Evolutionary conservation across 2,113 vertebrate species (phyloP).

Genomic region (Murina feae): DNA sequence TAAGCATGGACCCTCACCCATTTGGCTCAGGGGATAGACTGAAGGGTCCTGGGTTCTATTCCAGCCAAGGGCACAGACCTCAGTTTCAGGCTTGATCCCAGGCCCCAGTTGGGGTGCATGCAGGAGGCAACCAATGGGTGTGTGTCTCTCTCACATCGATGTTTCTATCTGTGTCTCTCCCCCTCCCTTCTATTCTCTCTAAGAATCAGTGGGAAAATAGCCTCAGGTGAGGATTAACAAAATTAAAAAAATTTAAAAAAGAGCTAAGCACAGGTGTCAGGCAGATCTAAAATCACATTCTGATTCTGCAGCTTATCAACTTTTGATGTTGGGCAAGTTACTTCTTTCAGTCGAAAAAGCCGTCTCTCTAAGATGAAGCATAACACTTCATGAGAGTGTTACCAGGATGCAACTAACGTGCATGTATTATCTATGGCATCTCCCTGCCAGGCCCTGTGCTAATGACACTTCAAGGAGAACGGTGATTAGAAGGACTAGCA

Average conservation of each 20-base stretch:
- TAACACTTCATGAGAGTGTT: background rate
- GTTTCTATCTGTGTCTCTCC: too few relatives aligned
- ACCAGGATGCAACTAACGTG: background rate
- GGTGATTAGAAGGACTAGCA: background rate
- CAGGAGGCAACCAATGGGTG: too few relatives aligned
- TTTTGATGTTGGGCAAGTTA: background rate
- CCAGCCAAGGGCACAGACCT: too few relatives aligned
- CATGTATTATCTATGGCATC: fast-evolving
- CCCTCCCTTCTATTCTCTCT: too few relatives aligned
- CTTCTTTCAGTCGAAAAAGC: background rate
- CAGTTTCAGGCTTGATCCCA: too few relatives aligned
- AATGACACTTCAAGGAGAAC: background rate
- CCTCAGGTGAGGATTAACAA: too few relatives aligned
- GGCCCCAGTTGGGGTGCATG: too few relatives aligned
- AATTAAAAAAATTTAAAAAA: background rate
- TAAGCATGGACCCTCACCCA: background rate
- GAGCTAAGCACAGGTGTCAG: background rate
- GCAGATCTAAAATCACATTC: background rate
- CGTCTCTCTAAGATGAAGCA: background rate
- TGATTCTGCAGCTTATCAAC: background rate
- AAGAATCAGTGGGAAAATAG: too few relatives aligned
- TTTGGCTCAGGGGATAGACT: too few relatives aligned
- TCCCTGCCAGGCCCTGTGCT: background rate
- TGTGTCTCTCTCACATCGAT: too few relatives aligned
- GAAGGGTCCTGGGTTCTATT: too few relatives aligned